Percentiles rank a stretch among this genome's conserved stretches.
phyloP scores from a whole-genome alignment of 2,888 invertebrate species.

The Lithophane socia region DNA sequence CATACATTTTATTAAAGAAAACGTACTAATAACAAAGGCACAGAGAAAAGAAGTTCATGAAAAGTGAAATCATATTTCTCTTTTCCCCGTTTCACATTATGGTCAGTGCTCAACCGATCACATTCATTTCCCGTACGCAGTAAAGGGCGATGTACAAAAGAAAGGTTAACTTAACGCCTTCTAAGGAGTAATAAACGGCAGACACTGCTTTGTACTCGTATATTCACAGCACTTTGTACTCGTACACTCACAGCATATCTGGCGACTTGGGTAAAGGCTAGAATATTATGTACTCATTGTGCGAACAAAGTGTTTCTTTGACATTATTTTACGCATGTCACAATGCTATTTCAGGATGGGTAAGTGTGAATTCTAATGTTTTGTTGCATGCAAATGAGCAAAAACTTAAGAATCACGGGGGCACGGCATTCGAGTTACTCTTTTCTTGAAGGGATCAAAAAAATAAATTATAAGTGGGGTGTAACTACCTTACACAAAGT shows the following conservation, averaged over 20 bases:
- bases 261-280: background rate
- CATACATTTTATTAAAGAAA: conserved; percentile 16
- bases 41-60: background rate
- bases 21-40: background rate
- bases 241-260: background rate
- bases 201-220: conserved; percentile 21
- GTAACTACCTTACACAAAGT: background rate
- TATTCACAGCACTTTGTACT: conserved; percentile 12
- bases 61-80: conserved; percentile 7
- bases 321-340: conserved; percentile 23
- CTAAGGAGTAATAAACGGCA: conserved; percentile 45
- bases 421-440: background rate
- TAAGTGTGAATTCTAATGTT: background rate
- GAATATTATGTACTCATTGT: conserved; percentile 2
- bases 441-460: background rate
- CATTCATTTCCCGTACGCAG: conserved; percentile 49
- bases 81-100: background rate
- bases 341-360: conserved; percentile 1
- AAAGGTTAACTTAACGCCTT: conserved; percentile 47
- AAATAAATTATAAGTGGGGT: background rate
- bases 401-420: background rate
- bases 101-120: background rate
- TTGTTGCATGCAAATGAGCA: background rate
- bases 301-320: conserved; percentile 13
- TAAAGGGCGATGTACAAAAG: conserved; percentile 31